phyloP scores from a whole-genome alignment of 2,113 vertebrate genomes.

The Laticauda colubrina region DNA sequence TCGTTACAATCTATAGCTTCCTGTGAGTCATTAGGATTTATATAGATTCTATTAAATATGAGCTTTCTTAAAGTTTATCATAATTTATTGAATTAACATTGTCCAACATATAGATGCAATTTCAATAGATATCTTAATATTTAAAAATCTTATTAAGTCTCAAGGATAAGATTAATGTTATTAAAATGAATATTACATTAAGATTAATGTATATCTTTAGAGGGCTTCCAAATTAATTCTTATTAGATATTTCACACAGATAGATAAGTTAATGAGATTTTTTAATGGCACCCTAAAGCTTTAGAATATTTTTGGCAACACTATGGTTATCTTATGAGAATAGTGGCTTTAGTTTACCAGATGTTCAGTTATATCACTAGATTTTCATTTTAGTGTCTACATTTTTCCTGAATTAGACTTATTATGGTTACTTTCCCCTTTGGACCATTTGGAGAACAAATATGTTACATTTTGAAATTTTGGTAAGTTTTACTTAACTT shows the following conservation, averaged over 20 bases:
- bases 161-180: background rate
- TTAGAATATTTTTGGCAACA: background rate
- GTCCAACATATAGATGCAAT: background rate
- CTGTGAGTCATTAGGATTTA: background rate
- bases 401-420: background rate
- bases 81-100: background rate
- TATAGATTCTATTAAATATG: background rate
- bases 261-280: background rate
- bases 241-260: background rate
- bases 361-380: background rate
- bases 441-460: background rate
- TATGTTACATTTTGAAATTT: background rate
- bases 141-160: background rate
- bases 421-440: background rate
- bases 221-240: background rate
- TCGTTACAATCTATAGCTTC: background rate
- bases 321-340: background rate
- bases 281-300: background rate
- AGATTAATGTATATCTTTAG: background rate
- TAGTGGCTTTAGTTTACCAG: background rate
- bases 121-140: background rate
- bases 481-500: background rate
- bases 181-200: background rate
- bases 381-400: background rate
- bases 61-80: background rate